Evolutionary conservation across 2,888 invertebrate species (phyloP).

Genomic region (Xestia rhomboidea): DNA sequence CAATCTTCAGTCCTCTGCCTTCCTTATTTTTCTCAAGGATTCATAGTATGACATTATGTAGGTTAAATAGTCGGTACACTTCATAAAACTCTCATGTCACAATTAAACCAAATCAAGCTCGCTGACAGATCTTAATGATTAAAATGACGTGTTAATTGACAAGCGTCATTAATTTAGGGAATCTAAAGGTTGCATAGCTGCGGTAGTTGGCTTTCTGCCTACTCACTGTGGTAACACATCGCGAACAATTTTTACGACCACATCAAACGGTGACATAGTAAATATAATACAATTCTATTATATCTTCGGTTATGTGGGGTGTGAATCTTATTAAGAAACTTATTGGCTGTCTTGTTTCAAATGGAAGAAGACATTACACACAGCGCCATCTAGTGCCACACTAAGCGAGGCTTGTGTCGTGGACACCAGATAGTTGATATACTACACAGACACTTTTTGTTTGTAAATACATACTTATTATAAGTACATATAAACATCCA

Average conservation of each 20-base stretch:
- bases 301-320: slow-evolving; percentile 22
- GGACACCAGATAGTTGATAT: too few species aligned
- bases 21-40: not conserved
- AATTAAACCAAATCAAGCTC: slow-evolving; percentile 12
- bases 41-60: not conserved
- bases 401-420: too few species aligned
- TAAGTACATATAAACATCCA: too few species aligned
- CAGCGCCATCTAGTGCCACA: too few species aligned
- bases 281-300: slow-evolving; percentile 33
- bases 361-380: too few species aligned
- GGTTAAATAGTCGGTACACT: not conserved
- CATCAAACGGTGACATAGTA: slow-evolving; percentile 47
- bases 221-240: slow-evolving; percentile 39
- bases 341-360: not conserved
- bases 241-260: slow-evolving; percentile 53
- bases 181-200: slow-evolving; percentile 58
- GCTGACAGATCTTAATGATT: slow-evolving; percentile 53
- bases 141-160: slow-evolving; percentile 58
- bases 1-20: not conserved
- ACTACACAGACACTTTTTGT: too few species aligned
- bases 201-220: slow-evolving; percentile 49
- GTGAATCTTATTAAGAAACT: not conserved
- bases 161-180: slow-evolving; percentile 41
- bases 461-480: too few species aligned
- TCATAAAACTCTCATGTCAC: slow-evolving; percentile 10